Conservation (phyloP, 2,113 vertebrate species). For the Macquaria ambigua region DNA sequence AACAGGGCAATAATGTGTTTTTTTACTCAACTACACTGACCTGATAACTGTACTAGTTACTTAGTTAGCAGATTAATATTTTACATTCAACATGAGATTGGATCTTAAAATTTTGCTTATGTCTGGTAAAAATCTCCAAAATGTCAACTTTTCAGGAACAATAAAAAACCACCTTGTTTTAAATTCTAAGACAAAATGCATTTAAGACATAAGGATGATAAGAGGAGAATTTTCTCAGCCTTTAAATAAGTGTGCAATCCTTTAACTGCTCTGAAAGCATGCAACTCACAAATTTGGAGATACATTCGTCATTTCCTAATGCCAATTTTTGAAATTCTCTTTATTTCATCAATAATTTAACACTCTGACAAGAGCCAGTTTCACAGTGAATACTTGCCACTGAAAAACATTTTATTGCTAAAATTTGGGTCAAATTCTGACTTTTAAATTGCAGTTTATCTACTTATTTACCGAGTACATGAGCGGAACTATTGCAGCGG, state of each 20-base stretch:
- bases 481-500: conserved; percentile 33
- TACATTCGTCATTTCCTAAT: background rate
- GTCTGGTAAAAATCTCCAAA: background rate
- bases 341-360: background rate
- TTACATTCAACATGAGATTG: background rate
- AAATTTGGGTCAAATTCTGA: background rate
- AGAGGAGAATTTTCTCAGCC: background rate
- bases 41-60: background rate
- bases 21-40: background rate
- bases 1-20: no score
- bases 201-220: background rate
- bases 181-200: background rate
- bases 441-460: background rate
- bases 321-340: background rate
- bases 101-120: background rate
- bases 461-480: background rate
- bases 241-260: background rate
- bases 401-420: background rate
- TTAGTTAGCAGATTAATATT: background rate
- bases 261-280: background rate
- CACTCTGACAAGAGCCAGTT: background rate
- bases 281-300: background rate
- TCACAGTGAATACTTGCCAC: background rate
- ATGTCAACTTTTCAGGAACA: background rate
- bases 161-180: background rate